These are phyloP conservation scores for Andrena chrysosceles DNA, from an alignment of 2,888 invertebrate species.

Conservation along the genomic window DNA sequence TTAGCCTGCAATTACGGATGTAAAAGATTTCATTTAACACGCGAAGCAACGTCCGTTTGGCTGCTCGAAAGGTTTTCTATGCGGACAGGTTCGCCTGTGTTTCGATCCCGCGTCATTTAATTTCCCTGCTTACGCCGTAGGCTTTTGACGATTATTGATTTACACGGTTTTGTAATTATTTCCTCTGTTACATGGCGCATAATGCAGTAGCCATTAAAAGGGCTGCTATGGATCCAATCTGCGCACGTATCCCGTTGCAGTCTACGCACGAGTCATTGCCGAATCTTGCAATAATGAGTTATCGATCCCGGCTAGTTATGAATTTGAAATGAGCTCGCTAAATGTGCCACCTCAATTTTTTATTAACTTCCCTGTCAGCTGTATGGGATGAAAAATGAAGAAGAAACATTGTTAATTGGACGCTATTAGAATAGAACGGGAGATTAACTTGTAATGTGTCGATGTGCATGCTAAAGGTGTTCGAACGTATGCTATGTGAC, in stretches of 20 bases:
- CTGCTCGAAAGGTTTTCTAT: too few relatives aligned
- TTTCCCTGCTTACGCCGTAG: conserved; percentile 16
- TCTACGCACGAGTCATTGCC: conserved; percentile 15
- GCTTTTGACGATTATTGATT: conserved; percentile 48
- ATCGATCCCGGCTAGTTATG: conserved; percentile 32
- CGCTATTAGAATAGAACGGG: not conserved
- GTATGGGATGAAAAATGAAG: not conserved
- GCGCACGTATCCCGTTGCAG: conserved; percentile 16
- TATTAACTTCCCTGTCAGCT: not conserved
- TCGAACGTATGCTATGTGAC: too few relatives aligned
- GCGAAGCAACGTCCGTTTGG: too few relatives aligned
- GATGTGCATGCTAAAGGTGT: too few relatives aligned
- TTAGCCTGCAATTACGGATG: not conserved
- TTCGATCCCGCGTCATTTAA: conserved; percentile 30
- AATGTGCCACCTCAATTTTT: conserved; percentile 14
- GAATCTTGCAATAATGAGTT: conserved; percentile 51
- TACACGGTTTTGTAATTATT: conserved; percentile 52
- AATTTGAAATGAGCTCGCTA: conserved; percentile 19
- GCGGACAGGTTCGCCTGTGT: not conserved
- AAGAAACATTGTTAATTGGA: conserved; percentile 17
- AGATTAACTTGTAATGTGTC: too few relatives aligned
- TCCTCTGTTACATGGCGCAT: conserved; percentile 10
- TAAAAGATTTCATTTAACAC: not conserved
- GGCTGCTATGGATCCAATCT: conserved; percentile 32
- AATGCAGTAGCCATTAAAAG: conserved; percentile 20